Base-by-base conservation (phyloP, 2,797 vertebrate genomes). In the Mus caroli region DNA sequence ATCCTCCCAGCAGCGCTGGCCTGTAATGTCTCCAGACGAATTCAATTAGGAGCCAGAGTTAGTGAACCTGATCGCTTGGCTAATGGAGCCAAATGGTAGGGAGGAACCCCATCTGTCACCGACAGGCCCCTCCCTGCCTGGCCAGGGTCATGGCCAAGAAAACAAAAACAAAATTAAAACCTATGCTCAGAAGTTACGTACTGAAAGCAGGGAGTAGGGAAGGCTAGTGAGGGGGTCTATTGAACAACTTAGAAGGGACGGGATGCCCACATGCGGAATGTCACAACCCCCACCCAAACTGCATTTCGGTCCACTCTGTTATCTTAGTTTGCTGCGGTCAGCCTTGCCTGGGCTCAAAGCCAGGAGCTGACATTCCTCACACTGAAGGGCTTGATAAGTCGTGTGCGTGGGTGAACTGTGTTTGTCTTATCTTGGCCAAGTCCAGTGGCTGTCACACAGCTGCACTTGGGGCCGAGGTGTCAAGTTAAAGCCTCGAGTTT, bases 31-130 rank as follows among this genome's bases (percentile, higher is more conserved):
- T 97, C 95, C 96, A 93, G 92, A 96, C 94, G 90, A 95, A 97
- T 96, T 97, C 97, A 98, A 98, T 98, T 97, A 97, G 97, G 84
- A 92, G 87, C 52, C n/a, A 77, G 88, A 73, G 88, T 95, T 94
- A 93, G 96, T 79, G 86, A 97, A 96, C 90, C 92, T 20, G 95
- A 96, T 96, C 89, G 73, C 92, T 86, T 5, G 17, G 88, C 97
- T 98, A 98, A 98, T 98, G 97, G 96, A 95, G 80, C 80, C 94
- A 96, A 97, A 96, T 95, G 97, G 92, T 26, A 37, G 96, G 95
- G 94, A 78, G 91, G 84, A 73, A 94, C 73, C 91, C 88, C 89
- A 91, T 97, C 94, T 91, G 92, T 96, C 91, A 40, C 43, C 4
- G n/a, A 83, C 69, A 87, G 94, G 52, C 86, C 85, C 95, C 95